Base-by-base conservation (phyloP, 2,888 invertebrate species). In the Tinea trinotella region DNA sequence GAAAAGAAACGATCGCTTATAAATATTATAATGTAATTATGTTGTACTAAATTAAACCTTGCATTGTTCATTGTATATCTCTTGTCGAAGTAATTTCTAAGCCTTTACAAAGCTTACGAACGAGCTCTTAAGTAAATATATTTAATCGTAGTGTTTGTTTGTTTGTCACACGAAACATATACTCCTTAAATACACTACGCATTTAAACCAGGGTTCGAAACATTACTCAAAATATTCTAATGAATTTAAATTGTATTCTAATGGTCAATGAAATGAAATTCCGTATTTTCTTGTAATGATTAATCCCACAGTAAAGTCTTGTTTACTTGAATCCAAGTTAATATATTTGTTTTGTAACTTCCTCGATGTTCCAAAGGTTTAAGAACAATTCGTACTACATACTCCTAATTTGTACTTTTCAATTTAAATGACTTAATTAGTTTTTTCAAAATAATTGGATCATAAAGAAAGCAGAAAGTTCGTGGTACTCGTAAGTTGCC, bases 91-190 rank as follows among this genome's bases (percentile, higher is more conserved):
- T 40, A 40, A 40, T 40, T 40, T 40, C 13, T 40, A 40, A 40
- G 40, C 40, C 40, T 40, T 40, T 40, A 40, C 40, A 40, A 40
- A 40, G 40, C 40, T 40, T 40, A 40, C 30, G 13, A 40, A 40
- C 40, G 40, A 40, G 40, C 13, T 40, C 40, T 20, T 24, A 35
- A 34, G 52, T 35, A 52, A 52, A 52, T 52, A 52, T 17, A 24
- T 30, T 52, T 52, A 52, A 52, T 52, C 34, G 52, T 18, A 15
- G 52, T 24, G 34, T 52, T 34, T 34, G 35, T 52, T 52, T 52
- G 30, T 35, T 52, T 35, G 34, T 48, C 48, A 48, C 48, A 18
- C 48, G 18, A 13, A 40, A 12, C 12, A 40, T 13, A 1, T 15
- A 15, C 6, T 40, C 40, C 7, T 2, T 40, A 40, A 7, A 40